Evolutionary conservation across 2,888 invertebrate genomes (phyloP), one percentile per base, ranked within the genome.

Genomic region (Rutpela maculata): DNA sequence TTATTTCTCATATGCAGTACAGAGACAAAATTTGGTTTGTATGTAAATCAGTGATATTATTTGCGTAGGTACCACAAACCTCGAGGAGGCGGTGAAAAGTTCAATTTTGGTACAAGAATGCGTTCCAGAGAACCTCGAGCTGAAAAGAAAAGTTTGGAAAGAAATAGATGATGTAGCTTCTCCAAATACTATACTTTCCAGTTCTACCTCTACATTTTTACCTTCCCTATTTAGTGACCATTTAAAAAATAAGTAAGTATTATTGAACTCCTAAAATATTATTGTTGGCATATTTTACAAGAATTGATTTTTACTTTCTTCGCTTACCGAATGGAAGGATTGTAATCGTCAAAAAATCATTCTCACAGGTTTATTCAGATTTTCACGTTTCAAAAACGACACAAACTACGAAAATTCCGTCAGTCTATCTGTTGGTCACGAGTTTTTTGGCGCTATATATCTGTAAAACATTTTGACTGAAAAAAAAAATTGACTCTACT

Each of bases 101-200:
- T 95, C 98, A 0, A 91, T 95, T 69, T 94, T 97, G 81, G 92
- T 98, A 50, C 97, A 99, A 90, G 99, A 99, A 92, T 98, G 98
- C 89, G 95, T 98, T 0, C 98, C 98, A 1, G 99, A 99, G 90
- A 93, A 93, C 81, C 89, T 98, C 31, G 95, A 96, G 0, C 88
- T 98, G 84, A 99, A 99, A 88, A 92, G 93, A 79, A 94, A 95
- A 85, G 93, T 98, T 9, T 98, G 95, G 89, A 90, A 91, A 74
- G 92, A 95, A 77, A 89, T 98, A 62, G 98, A 99, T 88, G 92
- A 92, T 75, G 91, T 97, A 1, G 93, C 96, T 0, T 94, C 93
- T n/a, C 90, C 93, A 77, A 92, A 93, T 60, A 95, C 95, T 0
- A 96, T 99, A 82, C 87, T 98, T 7, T 97, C 98, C 0, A 98